phyloP scores from a whole-genome alignment of 2,113 vertebrate species.

The Harpagus bidentatus region DNA sequence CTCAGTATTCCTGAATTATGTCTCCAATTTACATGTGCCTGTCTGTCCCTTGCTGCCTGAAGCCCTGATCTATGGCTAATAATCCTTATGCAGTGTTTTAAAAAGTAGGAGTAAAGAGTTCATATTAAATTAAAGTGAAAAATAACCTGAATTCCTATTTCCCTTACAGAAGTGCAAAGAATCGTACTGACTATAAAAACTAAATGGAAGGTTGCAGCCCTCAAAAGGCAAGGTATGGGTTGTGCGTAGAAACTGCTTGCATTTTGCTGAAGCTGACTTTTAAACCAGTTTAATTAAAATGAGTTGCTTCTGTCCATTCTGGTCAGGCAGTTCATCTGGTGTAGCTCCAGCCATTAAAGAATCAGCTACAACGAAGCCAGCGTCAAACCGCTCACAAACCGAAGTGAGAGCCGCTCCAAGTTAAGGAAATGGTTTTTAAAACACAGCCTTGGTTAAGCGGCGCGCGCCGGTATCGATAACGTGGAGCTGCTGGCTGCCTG shows the following conservation, averaged over 20 bases:
- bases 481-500: rapidly evolving
- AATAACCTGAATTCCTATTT: background rate
- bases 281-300: background rate
- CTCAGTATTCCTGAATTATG: background rate
- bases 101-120: background rate
- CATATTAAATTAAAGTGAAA: background rate
- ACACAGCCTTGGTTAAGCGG: background rate
- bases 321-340: background rate
- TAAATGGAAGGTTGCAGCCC: background rate
- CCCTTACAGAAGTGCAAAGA: background rate
- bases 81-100: background rate
- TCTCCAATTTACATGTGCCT: background rate
- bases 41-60: background rate
- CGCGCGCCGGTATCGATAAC: rapidly evolving
- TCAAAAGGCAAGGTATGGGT: background rate
- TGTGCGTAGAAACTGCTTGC: background rate
- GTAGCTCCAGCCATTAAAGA: background rate
- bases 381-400: rapidly evolving
- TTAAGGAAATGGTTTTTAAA: background rate
- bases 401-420: background rate
- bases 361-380: background rate
- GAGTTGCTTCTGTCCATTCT: background rate
- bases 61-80: background rate
- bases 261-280: background rate
- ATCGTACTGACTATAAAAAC: background rate